Evolutionary conservation across 2,113 vertebrate genomes (phyloP), one percentile per base, ranked within the genome.

Genomic region (Chloroceryle aenea): DNA sequence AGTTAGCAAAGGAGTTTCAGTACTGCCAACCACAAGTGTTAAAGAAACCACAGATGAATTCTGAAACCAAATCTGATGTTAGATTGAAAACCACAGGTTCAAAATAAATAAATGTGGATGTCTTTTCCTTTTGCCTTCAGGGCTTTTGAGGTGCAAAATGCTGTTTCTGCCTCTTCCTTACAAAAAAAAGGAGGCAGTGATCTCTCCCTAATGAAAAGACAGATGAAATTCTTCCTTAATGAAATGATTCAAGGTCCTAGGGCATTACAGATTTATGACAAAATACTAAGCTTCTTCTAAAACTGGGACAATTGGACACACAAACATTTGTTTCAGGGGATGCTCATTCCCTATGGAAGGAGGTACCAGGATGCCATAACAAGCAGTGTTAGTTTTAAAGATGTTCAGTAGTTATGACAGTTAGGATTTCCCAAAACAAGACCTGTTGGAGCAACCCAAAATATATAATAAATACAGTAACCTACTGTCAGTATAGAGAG

Each of bases 351-450:
- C 64, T 40, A 2, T 19, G 19, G 56, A 17, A 74, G 64, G 26
- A 61, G 22, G 10, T 7, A 18, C 25, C 9, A 20, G 20, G 29
- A 38, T 53, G 26, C 23, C 50, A 71, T 56, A 88, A 15, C 1
- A 12, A 10, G 5, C 11, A 14, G 30, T 2, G 2, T 1, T 9
- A 4, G 1, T 26, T 82, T 83, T 45, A 11, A 63, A 72, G 27
- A 36, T n/a, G 12, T 29, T 68, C 11, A 25, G 20, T 14, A 17
- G 26, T 55, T 64, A 6, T 4, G 10, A 11, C 50, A 52, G 50
- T 27, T 19, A 64, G 53, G 52, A n/a, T 73, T 76, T 64, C 36
- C 26, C 48, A 36, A 56, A 29, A 26, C 8, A 55, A 45, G 10
- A 50, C 2, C 11, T 29, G 5, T 50, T 58, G 32, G 47, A 89